Base-by-base conservation (phyloP, 1,140 invertebrate species). In the Drosophila azteca region DNA sequence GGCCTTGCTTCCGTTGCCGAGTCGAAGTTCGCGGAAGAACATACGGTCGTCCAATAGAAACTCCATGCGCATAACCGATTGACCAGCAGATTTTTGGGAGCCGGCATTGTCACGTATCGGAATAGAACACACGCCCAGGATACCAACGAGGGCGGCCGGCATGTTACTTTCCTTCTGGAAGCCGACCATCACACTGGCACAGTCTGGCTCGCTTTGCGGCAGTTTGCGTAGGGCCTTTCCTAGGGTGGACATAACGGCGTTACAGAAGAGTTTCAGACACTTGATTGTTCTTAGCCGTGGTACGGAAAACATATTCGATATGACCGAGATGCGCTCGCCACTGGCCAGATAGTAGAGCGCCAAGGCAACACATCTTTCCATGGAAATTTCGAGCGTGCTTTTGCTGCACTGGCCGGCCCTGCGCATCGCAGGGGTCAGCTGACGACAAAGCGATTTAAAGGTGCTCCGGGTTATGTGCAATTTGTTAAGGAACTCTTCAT, bases 111-210 rank as follows among this genome's bases (percentile, higher is more conserved):
- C 71, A 3, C 76, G 48, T 6, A 89, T 54, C 0, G 84, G 84
- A 3, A 90, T 87, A n/a, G 53, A 72, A 20, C 84, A 89, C 3
- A 90, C 74, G 3, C 81, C 79, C 5, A 91, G 51, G 1, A 90
- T 77, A 0, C 90, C 90, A 6, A 90, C 49, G 0, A 87, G 69
- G 0, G 79, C 74, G 0, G 70, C 63, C 0, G 89, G 89, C 89
- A 91, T 90, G 41, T 88, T 87, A 26, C 84, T 80, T 13, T 89
- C 79, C 0, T 54, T 54, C 13, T 80, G 67, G 20, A 91, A 91
- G 2, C 79, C 77, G 2, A 73, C 51, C 0, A 76, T 51, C 1
- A 91, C 90, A 24, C 39, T 67, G 5, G 43, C 57, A 17, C 72
- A 90, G 20, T 91, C 89, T 13, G 11, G 6, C 59, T 64, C 13